Base-by-base conservation (phyloP, 2,888 invertebrate genomes). In the Dendrolimus houi region DNA sequence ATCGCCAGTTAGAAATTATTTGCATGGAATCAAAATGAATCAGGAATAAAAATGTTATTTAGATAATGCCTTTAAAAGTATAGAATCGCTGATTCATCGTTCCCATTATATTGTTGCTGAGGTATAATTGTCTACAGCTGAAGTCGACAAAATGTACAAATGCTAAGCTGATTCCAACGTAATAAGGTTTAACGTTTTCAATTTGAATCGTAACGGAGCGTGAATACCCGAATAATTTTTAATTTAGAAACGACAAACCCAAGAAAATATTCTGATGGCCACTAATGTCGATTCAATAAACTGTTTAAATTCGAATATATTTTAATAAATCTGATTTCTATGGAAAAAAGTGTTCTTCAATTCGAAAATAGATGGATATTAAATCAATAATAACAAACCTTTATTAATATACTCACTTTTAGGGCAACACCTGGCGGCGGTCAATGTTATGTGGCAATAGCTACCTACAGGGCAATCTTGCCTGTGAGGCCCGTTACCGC, bases 391-490 rank as follows among this genome's bases (percentile, higher is more conserved):
- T 29, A 29, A 29, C 3, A 29, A 6, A 29, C 3, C 29, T 29
- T 29, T 29, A 47, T 10, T 47, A 47, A 47, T 47, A 65, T 68
- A 80, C 81, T 81, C 60, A 96, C 96, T 95, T 93, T 97, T 96
- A 68, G 92, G 93, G 77, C 97, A 97, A 81, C 97, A 97, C 72
- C 96, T 94, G 63, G 96, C 95, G 72, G 96, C 96, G 67, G 94
- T 93, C 55, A 94, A 87, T 1, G 96, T 96, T 75, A 95, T 95
- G 85, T 97, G 97, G 82, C 97, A 97, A 86, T 97, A 97, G 77
- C 94, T 95, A 69, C 95, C 95, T 54, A 94, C 93, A 13, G 97
- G 97, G 79, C 97, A 97, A 79, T 95, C 95, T 81, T 94, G 94
- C 55, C 95, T 91, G 71, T 94, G 93, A 7, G 94, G 94, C 47